Percentiles rank a stretch among this genome's conserved stretches.
These are phyloP conservation scores for Hirtodrosophila confusa DNA, from an alignment of 2,888 invertebrate genomes.

Conservation along the genomic window DNA sequence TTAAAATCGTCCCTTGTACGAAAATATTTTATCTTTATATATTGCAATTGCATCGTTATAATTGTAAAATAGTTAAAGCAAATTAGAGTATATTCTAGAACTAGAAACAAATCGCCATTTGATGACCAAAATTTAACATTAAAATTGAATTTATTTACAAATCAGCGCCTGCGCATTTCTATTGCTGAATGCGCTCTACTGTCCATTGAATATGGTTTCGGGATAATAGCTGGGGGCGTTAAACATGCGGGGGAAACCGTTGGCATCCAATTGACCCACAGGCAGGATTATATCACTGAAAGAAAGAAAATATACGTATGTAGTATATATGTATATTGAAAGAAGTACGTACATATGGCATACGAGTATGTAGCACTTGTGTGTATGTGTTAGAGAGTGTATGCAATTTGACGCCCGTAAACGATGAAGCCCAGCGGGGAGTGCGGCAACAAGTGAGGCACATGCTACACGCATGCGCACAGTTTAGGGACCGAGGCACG, in stretches of 20 bases:
- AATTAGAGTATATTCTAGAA: constrained; percentile 39
- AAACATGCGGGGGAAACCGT: constrained; percentile 83
- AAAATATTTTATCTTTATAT: constrained; percentile 21
- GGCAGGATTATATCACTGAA: constrained; percentile 83
- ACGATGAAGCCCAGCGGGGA: constrained; percentile 61
- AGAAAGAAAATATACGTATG: constrained; percentile 15
- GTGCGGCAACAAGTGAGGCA: constrained; percentile 56
- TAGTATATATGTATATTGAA: constrained; percentile 15
- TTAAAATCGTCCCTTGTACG: too few relatives aligned
- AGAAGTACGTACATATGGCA: constrained; percentile 17
- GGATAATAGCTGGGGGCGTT: constrained; percentile 84
- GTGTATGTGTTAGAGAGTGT: constrained; percentile 41
- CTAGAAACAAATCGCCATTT: constrained; percentile 64
- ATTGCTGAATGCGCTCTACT: constrained; percentile 61
- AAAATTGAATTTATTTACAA: constrained; percentile 54
- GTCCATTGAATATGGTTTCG: constrained; percentile 83
- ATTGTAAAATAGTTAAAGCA: constrained; percentile 60
- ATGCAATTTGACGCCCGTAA: constrained; percentile 71
- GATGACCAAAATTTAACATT: constrained; percentile 62
- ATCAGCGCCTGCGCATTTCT: constrained; percentile 48
- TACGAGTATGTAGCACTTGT: constrained; percentile 23
- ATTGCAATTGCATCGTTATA: constrained; percentile 54
- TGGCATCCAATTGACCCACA: constrained; percentile 83
- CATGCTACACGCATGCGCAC: constrained; percentile 78
- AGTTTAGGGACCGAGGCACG: constrained; percentile 38